Conservation (phyloP, 2,888 invertebrate species). For the Lottia scabra region DNA sequence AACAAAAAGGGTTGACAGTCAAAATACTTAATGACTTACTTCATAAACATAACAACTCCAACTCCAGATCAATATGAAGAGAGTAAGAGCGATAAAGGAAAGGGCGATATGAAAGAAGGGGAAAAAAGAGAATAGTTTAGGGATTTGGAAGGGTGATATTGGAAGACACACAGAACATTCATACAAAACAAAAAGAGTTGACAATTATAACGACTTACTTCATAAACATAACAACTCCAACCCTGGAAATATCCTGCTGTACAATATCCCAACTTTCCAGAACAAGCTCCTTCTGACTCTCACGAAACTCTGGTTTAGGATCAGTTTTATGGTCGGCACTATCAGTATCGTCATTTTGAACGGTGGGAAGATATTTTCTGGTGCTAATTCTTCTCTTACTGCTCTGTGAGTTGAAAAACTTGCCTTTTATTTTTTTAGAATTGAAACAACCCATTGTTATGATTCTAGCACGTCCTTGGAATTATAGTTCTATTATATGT, state of each 20-base stretch:
- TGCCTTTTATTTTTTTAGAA: conserved; percentile 38
- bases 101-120: too few species aligned
- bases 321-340: conserved; percentile 22
- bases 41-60: too few species aligned
- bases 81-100: too few species aligned
- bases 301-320: conserved; percentile 44
- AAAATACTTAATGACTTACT: too few species aligned
- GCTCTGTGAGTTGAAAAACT: conserved; percentile 26
- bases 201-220: conserved; percentile 44
- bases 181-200: too few species aligned
- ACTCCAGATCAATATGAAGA: too few species aligned
- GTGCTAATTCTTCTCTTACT: not conserved
- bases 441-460: conserved; percentile 40
- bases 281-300: conserved; percentile 50
- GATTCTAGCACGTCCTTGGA: not conserved
- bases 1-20: too few species aligned
- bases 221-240: conserved; percentile 58
- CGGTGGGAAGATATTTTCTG: conserved; percentile 29
- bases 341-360: conserved; percentile 26
- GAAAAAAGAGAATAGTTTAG: too few species aligned
- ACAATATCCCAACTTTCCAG: conserved; percentile 50
- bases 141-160: too few species aligned
- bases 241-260: conserved; percentile 51
- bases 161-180: too few species aligned
- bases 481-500: not conserved